Evolutionary conservation across 1,140 invertebrate species (phyloP), one percentile per base, ranked within the genome.

Genomic region (Acyrthosiphon pisum): DNA sequence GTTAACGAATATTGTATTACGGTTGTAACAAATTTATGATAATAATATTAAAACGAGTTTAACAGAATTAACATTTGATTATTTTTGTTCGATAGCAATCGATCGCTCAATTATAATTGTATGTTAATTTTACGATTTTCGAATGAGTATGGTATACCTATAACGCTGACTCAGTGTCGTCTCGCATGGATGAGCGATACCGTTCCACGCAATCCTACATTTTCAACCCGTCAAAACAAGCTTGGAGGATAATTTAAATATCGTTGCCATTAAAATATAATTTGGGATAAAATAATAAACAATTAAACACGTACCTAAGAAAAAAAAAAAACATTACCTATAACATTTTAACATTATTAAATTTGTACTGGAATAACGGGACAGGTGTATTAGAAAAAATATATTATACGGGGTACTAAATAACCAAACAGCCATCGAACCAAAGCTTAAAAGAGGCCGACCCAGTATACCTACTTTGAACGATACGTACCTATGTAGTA

Each of bases 21-120:
- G 60, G 30, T 76, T 76, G 60, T 76, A 35, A 76, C 60, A 76
- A 35, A 76, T 76, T 76, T 76, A n/a, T 76, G 60, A 76, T 76
- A 76, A 76, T 76, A 76, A 76, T 76, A 76, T n/a, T 76, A 76
- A 60, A 76, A n/a, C n/a, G n/a, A 76, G 14, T 76, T 76, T 18
- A 76, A 76, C n/a, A 76, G 60, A 76, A 76, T 76, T 76, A 76
- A n/a, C 60, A 68, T n/a, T 76, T 76, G 60, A 76, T 76, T n/a
- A n/a, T n/a, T 76, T 68, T 76, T 76, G n/a, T 76, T 76, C 30
- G 23, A 76, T 76, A 76, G n/a, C n/a, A 76, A n/a, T 76, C 14
- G 60, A 76, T 76, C 30, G 60, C 60, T 68, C 11, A 30, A 68
- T 68, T 76, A 18, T 76, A 76, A 76, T 76, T 76, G n/a, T 76